Percentiles rank a stretch among this genome's conserved stretches.
Conservation (phyloP, 1,140 invertebrate species). For the Aphaenogaster floridana region DNA sequence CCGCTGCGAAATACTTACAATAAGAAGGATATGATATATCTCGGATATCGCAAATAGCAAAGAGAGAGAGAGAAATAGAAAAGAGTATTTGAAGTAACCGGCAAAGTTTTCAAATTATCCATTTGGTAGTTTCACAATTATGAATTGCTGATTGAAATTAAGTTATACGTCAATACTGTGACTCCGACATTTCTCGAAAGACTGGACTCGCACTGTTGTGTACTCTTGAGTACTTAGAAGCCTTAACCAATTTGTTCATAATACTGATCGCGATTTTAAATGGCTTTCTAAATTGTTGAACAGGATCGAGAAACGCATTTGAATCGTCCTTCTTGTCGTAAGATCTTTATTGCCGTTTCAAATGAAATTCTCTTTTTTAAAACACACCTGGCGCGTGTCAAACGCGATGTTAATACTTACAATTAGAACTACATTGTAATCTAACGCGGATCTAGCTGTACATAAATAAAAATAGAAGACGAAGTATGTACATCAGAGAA, state of each 20-base stretch:
- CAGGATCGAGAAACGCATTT: not conserved
- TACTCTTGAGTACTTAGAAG: not conserved
- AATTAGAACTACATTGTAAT: slow-evolving; percentile 52
- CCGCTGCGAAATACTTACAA: slow-evolving; percentile 20
- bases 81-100: not conserved
- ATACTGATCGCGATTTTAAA: slow-evolving; percentile 40
- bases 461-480: slow-evolving; percentile 74
- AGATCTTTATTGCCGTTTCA: slow-evolving; percentile 30
- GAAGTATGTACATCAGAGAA: slow-evolving; percentile 63
- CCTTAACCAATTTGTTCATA: slow-evolving; percentile 20
- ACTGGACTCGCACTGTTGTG: not conserved
- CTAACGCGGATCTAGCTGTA: slow-evolving; percentile 51
- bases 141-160: slow-evolving; percentile 4
- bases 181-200: not conserved
- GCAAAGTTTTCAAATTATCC: not conserved
- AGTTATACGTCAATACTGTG: slow-evolving; percentile 11
- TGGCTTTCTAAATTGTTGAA: slow-evolving; percentile 1
- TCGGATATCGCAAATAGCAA: not conserved
- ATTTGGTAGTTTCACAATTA: slow-evolving; percentile 25
- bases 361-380: slow-evolving; percentile 10
- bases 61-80: not conserved
- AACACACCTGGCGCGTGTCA: slow-evolving; percentile 29
- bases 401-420: slow-evolving; percentile 67
- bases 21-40: slow-evolving; percentile 40
- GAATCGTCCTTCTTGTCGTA: slow-evolving; percentile 50